Percentiles rank a stretch among this genome's conserved stretches.
Conservation (phyloP, 2,797 vertebrate species). For the Benthosema pterotum region DNA sequence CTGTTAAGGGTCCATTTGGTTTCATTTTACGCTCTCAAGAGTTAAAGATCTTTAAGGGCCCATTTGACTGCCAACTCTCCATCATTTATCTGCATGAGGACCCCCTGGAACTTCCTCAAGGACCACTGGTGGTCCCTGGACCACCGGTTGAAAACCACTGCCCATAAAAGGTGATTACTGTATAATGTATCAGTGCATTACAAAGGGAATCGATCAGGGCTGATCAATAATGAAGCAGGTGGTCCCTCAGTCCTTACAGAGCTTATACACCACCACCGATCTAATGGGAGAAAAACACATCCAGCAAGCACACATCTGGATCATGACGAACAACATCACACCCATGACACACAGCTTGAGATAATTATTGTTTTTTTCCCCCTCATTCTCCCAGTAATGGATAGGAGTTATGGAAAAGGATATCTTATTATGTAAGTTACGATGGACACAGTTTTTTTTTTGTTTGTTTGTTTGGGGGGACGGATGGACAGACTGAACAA, state of each 20-base stretch:
- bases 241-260: constrained; percentile 17
- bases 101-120: no score
- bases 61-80: no score
- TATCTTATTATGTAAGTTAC: neutral
- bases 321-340: no score
- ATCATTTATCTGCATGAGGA: no score
- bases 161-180: constrained; percentile 24
- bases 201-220: constrained; percentile 24
- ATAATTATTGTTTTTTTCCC: neutral
- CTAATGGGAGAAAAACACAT: neutral
- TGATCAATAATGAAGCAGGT: constrained; percentile 55
- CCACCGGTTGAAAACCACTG: no score
- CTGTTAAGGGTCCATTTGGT: no score
- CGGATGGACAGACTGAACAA: neutral
- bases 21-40: no score
- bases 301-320: no score
- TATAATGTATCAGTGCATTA: constrained; percentile 60
- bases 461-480: neutral
- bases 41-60: no score
- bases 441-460: neutral
- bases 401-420: neutral
- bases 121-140: no score
- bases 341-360: no score
- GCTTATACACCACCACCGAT: neutral
- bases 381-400: neutral